A percentile compares a stretch with the other conserved stretches of the same genome.
phyloP scores from a whole-genome alignment of 2,888 invertebrate genomes.

The Rhagophthalmus giganteus region DNA sequence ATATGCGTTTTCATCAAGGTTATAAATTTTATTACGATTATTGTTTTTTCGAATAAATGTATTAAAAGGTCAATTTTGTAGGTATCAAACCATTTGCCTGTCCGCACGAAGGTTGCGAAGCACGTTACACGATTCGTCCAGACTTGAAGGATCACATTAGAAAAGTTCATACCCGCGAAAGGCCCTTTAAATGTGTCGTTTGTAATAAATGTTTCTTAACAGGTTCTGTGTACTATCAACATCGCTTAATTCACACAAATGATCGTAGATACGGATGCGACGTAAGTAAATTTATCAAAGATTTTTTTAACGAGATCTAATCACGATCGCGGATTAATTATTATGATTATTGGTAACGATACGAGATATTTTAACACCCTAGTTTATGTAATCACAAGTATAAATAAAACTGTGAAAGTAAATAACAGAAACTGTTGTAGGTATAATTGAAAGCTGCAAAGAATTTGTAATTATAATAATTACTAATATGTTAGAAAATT shows the following conservation, averaged over 20 bases:
- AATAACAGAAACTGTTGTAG: no score
- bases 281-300: conserved; percentile 45
- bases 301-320: no score
- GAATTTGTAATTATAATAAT: no score
- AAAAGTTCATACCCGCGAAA: conserved; percentile 66
- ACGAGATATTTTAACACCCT: no score
- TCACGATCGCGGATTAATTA: no score
- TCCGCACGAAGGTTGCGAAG: conserved; percentile 62
- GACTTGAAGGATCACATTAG: conserved; percentile 66
- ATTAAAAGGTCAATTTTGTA: no score
- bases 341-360: no score
- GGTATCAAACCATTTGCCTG: conserved; percentile 68
- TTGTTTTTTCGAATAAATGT: neutral
- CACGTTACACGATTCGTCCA: conserved; percentile 65
- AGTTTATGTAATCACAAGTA: no score
- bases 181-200: conserved; percentile 64
- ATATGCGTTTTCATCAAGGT: conserved; percentile 67
- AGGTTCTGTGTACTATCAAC: conserved; percentile 67
- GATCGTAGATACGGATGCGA: conserved; percentile 67
- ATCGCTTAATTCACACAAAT: conserved; percentile 65
- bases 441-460: no score
- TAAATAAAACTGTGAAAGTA: no score
- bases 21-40: conserved; percentile 12
- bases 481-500: no score
- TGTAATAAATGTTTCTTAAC: conserved; percentile 66